A percentile compares a stretch with the other conserved stretches of the same genome.
phyloP scores from a whole-genome alignment of 2,888 invertebrate species.

The Athalia rosae region DNA sequence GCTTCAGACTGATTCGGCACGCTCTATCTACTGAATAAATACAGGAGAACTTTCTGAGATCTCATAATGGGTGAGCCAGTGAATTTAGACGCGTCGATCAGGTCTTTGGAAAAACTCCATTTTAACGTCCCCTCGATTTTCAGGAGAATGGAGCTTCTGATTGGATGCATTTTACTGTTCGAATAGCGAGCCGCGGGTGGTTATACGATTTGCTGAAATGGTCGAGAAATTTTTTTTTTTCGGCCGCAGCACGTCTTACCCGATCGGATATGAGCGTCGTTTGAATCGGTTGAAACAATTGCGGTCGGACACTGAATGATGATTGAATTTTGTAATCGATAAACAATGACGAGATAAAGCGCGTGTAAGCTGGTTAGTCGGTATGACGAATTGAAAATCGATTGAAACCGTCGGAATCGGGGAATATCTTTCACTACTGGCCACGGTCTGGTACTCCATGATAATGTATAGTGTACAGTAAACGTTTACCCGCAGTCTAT shows the following conservation, averaged over 20 bases:
- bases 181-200: neutral
- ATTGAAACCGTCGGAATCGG: conserved; percentile 25
- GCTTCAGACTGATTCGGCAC: conserved; percentile 43
- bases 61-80: conserved; percentile 20
- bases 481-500: neutral
- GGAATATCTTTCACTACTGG: conserved; percentile 15
- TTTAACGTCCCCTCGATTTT: neutral
- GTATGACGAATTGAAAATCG: conserved; percentile 45
- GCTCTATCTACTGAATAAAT: conserved; percentile 48
- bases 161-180: conserved; percentile 33
- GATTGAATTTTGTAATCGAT: conserved; percentile 45
- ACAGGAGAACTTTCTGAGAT: conserved; percentile 27
- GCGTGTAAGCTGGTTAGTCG: conserved; percentile 46
- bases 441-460: no score
- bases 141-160: conserved; percentile 28
- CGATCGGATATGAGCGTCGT: neutral
- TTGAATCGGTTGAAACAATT: neutral
- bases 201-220: no score
- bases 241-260: neutral
- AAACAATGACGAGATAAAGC: conserved; percentile 44
- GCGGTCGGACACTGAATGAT: neutral
- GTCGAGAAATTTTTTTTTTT: no score
- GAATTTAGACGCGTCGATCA: conserved; percentile 3
- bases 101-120: no score
- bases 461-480: no score